These are phyloP conservation scores for Drosophila anomalata DNA, from an alignment of 2,888 invertebrate genomes.

Conservation along the genomic window DNA sequence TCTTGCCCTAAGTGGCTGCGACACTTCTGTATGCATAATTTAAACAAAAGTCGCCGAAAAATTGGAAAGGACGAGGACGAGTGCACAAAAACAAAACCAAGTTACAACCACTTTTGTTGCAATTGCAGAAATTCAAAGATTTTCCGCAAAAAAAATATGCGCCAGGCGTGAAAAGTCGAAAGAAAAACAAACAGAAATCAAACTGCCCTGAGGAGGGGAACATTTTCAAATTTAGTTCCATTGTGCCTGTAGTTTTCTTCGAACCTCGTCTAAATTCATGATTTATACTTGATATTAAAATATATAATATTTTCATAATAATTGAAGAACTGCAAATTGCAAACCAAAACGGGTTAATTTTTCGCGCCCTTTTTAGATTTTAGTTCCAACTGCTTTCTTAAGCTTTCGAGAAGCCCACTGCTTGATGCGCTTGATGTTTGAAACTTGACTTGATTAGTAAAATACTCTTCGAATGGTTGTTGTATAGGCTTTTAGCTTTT, in stretches of 20 bases:
- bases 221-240: too few species aligned
- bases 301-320: too few species aligned
- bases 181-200: conserved; percentile 38
- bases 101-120: conserved; percentile 48
- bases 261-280: too few species aligned
- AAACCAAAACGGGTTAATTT: too few species aligned
- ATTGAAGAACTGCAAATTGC: too few species aligned
- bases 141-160: conserved; percentile 56
- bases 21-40: conserved; percentile 62
- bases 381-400: not conserved
- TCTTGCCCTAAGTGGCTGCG: conserved; percentile 61
- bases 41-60: conserved; percentile 61
- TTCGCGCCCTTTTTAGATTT: too few species aligned
- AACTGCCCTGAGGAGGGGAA: not conserved
- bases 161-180: conserved; percentile 46
- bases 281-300: too few species aligned
- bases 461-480: not conserved
- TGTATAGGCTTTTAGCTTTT: not conserved
- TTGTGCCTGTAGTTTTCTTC: too few species aligned
- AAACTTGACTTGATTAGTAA: not conserved
- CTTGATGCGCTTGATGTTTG: not conserved
- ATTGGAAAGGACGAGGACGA: conserved; percentile 18
- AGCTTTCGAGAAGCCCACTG: not conserved
- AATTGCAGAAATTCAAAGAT: conserved; percentile 70
- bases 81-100: conserved; percentile 35